Evolutionary conservation across 2,113 vertebrate genomes (phyloP).

Genomic region (Bubo scandiacus): DNA sequence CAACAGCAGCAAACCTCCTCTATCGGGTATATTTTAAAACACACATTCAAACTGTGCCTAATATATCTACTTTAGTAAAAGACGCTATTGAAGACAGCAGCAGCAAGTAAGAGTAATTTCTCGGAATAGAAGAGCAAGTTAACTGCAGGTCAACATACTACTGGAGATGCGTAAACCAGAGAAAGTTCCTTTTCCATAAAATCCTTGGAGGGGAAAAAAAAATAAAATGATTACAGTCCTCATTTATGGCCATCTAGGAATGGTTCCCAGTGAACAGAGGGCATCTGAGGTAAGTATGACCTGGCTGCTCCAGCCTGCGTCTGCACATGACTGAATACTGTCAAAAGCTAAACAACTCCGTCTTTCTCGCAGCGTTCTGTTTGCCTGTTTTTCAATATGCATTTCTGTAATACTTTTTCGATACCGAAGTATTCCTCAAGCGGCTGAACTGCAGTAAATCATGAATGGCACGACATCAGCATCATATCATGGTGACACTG

Average conservation of each 20-base stretch:
- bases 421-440: background rate
- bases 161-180: conserved; percentile 38
- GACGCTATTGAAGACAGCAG: background rate
- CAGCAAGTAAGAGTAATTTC: background rate
- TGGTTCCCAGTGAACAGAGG: conserved; percentile 54
- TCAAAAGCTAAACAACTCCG: conserved; percentile 48
- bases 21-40: background rate
- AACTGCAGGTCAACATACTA: conserved; percentile 15
- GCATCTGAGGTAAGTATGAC: conserved; percentile 56
- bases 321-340: conserved; percentile 44
- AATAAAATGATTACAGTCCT: conserved; percentile 16
- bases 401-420: background rate
- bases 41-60: background rate
- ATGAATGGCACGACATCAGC: background rate
- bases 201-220: background rate
- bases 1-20: background rate
- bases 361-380: background rate
- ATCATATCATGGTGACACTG: background rate
- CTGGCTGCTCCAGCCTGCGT: conserved; percentile 50
- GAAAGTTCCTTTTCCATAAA: conserved; percentile 44
- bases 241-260: conserved; percentile 57
- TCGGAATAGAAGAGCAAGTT: background rate
- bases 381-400: background rate
- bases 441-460: background rate
- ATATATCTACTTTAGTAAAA: background rate